A percentile compares a stretch with the other conserved stretches of the same genome.
Conservation (phyloP, 1,140 invertebrate genomes). For the Drosophila dunni region DNA sequence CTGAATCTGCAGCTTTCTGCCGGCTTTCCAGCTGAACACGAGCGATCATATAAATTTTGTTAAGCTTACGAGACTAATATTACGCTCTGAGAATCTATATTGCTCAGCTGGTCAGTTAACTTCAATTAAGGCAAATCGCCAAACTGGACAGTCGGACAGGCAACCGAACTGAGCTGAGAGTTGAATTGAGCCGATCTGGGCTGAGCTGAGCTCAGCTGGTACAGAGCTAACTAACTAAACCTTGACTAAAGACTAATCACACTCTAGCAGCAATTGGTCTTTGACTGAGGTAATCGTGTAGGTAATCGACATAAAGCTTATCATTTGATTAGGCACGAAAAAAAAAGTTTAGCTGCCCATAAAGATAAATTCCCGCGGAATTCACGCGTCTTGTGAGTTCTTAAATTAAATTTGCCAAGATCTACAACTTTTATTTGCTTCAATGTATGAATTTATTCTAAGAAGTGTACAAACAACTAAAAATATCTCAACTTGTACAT, state of each 20-base stretch:
- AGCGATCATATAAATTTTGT: constrained; percentile 26
- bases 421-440: constrained; percentile 28
- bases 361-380: constrained; percentile 64
- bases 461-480: neutral
- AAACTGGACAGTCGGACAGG: neutral
- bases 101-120: constrained; percentile 37
- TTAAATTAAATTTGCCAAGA: constrained; percentile 60
- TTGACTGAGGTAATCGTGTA: constrained; percentile 38
- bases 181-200: neutral
- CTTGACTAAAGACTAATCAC: constrained; percentile 44
- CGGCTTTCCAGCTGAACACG: constrained; percentile 56
- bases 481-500: neutral
- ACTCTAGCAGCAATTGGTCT: constrained; percentile 45
- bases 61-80: constrained; percentile 17
- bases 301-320: constrained; percentile 77
- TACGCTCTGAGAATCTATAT: neutral
- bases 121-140: constrained; percentile 32
- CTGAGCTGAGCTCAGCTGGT: neutral
- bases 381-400: constrained; percentile 37
- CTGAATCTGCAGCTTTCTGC: constrained; percentile 51
- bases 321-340: constrained; percentile 69
- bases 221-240: constrained; percentile 39
- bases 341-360: constrained; percentile 51
- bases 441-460: constrained; percentile 1
- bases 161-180: constrained; percentile 15